These are phyloP conservation scores for Menura novaehollandiae DNA, from an alignment of 2,113 vertebrate genomes.

Conservation along the genomic window DNA sequence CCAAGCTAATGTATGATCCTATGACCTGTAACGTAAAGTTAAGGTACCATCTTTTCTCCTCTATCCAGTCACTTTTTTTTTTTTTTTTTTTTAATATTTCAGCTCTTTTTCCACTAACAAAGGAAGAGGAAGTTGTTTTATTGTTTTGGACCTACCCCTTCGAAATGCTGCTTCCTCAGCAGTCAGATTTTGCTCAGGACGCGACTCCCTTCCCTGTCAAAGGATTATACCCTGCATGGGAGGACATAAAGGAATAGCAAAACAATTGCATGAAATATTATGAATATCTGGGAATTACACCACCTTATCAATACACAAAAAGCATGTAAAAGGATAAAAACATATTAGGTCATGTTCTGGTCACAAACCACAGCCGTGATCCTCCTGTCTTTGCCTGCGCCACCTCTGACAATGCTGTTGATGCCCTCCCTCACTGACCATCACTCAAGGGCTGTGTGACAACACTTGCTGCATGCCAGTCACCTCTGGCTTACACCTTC, in stretches of 20 bases:
- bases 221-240: not conserved
- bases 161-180: not conserved
- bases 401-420: not conserved
- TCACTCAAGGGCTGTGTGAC: not conserved
- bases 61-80: not conserved
- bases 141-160: not conserved
- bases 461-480: accelerated
- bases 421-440: not conserved
- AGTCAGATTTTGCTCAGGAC: not conserved
- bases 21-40: not conserved
- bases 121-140: not conserved
- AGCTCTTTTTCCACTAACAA: not conserved
- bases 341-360: not conserved
- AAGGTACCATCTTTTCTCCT: not conserved
- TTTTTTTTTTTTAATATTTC: not conserved
- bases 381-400: not conserved
- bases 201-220: not conserved
- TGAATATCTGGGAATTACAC: not conserved
- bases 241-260: not conserved
- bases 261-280: not conserved
- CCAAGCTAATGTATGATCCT: not conserved
- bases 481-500: not conserved
- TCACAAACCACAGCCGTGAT: not conserved
- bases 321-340: not conserved
- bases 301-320: not conserved